Percentiles rank a stretch among this genome's conserved stretches.
These are phyloP conservation scores for Tetragnatha montana DNA, from an alignment of 2,888 invertebrate genomes.

Conservation along the genomic window DNA sequence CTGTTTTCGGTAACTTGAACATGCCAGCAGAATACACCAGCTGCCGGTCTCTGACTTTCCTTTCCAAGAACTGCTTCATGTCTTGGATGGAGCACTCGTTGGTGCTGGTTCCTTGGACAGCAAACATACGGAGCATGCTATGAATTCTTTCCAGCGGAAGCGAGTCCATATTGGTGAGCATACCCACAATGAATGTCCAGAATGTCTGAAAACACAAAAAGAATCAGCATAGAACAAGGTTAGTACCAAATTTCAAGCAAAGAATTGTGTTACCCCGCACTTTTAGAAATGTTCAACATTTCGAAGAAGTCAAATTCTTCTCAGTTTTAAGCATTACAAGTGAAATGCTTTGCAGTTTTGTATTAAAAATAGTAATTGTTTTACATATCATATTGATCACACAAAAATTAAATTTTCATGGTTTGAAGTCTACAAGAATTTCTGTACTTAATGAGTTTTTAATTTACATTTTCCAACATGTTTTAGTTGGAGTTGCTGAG, in stretches of 20 bases:
- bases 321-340: too few relatives aligned
- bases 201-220: conserved; percentile 79
- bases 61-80: conserved; percentile 90
- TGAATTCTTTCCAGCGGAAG: conserved; percentile 72
- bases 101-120: conserved; percentile 87
- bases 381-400: too few relatives aligned
- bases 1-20: conserved; percentile 82
- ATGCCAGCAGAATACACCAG: conserved; percentile 89
- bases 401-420: too few relatives aligned
- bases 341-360: too few relatives aligned
- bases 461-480: too few relatives aligned
- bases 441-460: too few relatives aligned
- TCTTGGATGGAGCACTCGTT: conserved; percentile 93
- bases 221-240: neutral
- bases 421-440: too few relatives aligned
- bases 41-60: conserved; percentile 93
- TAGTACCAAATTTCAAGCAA: neutral
- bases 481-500: too few relatives aligned
- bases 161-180: conserved; percentile 88
- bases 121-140: conserved; percentile 75
- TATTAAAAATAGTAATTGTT: too few relatives aligned
- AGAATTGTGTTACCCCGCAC: too few relatives aligned
- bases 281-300: too few relatives aligned
- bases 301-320: too few relatives aligned
- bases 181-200: conserved; percentile 98